Evolutionary conservation across 2,113 vertebrate genomes (phyloP).

Genomic region (human): DNA sequence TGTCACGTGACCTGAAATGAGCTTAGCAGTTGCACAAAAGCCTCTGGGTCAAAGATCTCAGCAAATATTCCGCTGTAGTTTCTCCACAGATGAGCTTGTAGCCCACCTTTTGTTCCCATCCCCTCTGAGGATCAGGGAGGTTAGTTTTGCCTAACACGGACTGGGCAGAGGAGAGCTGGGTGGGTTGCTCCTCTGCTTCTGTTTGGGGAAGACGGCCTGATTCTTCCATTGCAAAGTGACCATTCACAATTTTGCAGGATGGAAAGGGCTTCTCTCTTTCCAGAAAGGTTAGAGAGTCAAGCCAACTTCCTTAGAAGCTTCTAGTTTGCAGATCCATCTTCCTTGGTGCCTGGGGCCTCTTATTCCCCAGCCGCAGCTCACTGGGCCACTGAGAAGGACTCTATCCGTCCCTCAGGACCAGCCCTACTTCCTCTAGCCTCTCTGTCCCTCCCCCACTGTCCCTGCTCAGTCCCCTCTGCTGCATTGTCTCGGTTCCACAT

Average conservation of each 20-base stretch:
- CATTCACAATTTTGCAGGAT: rapidly evolving
- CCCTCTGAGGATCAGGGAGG: not conserved
- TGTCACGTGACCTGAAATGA: not conserved
- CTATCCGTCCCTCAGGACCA: not conserved
- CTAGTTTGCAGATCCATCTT: not conserved
- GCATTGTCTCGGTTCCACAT: conserved; percentile 51
- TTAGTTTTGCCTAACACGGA: not conserved
- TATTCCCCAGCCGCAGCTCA: not conserved
- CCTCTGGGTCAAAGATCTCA: not conserved
- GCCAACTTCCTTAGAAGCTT: not conserved
- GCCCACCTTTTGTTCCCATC: not conserved
- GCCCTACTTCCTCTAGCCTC: not conserved
- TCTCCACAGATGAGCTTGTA: not conserved
- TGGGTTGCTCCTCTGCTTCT: not conserved
- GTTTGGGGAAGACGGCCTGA: not conserved
- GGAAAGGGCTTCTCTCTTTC: not conserved
- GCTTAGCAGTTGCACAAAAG: not conserved
- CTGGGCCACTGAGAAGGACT: not conserved
- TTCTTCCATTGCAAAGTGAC: not conserved
- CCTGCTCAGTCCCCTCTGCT: conserved; percentile 59
- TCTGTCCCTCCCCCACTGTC: rapidly evolving
- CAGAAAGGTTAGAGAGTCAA: too few relatives aligned
- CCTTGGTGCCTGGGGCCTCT: not conserved
- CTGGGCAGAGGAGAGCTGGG: not conserved
- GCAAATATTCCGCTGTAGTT: not conserved